Evolutionary conservation across 1,140 invertebrate genomes (phyloP).

Genomic region (Neodiprion virginianus): DNA sequence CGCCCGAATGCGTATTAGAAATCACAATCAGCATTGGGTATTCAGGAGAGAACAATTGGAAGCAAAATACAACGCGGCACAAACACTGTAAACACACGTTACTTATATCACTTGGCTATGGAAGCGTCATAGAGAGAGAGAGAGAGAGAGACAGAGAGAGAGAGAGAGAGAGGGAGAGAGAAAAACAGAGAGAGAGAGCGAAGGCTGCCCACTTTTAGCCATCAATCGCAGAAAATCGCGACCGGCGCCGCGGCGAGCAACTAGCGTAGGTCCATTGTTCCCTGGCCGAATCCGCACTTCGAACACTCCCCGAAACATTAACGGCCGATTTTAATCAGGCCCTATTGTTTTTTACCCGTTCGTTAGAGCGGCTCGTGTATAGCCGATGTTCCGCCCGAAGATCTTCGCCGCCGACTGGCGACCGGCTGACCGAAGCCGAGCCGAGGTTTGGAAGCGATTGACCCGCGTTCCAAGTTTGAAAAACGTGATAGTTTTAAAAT

Average conservation of each 20-base stretch:
- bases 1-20: too few species aligned
- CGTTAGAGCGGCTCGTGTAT: too few species aligned
- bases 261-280: too few species aligned
- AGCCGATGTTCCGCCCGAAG: not conserved
- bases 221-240: constrained; percentile 15
- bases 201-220: constrained; percentile 17
- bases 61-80: too few species aligned
- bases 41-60: too few species aligned
- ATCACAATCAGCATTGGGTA: too few species aligned
- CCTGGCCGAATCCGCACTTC: too few species aligned
- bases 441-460: not conserved
- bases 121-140: constrained; percentile 21
- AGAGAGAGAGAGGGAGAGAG: constrained; percentile 26
- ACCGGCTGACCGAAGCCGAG: not conserved
- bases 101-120: constrained; percentile 25
- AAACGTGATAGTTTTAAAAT: not conserved
- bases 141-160: constrained; percentile 24
- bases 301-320: too few species aligned
- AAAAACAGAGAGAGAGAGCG: constrained; percentile 27
- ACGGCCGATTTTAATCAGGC: too few species aligned
- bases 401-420: not conserved
- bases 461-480: not conserved
- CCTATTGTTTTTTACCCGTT: too few species aligned
- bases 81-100: not conserved
- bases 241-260: not conserved